Conservation (phyloP, 2,888 invertebrate genomes). For the Synanthedon andrenaeformis region DNA sequence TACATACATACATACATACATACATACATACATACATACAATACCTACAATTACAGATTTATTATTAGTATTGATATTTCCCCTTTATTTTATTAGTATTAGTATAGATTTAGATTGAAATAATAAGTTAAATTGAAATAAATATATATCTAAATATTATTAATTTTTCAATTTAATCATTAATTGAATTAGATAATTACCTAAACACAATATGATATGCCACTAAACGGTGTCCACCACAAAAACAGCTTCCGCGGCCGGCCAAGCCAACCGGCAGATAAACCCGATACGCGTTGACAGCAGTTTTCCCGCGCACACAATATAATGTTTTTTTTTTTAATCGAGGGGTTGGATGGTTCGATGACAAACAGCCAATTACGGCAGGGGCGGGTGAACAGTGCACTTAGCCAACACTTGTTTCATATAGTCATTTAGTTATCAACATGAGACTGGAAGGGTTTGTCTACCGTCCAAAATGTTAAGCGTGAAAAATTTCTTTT, state of each 20-base stretch:
- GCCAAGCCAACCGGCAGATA: slow-evolving; percentile 27
- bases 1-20: too few relatives aligned
- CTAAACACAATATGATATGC: slow-evolving; percentile 42
- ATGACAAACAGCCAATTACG: slow-evolving; percentile 69
- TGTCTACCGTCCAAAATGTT: slow-evolving; percentile 29
- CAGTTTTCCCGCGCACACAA: slow-evolving; percentile 63
- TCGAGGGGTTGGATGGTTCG: slow-evolving; percentile 65
- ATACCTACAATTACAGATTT: too few relatives aligned
- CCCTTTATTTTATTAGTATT: too few relatives aligned
- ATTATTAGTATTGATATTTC: too few relatives aligned
- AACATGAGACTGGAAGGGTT: slow-evolving; percentile 44
- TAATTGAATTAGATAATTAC: slow-evolving; percentile 1
- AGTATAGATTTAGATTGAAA: too few relatives aligned
- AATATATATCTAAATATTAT: too few relatives aligned
- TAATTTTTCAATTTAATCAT: too few relatives aligned
- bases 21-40: too few relatives aligned
- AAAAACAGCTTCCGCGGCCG: slow-evolving; percentile 41
- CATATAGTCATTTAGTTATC: slow-evolving; percentile 58
- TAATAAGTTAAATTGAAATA: too few relatives aligned
- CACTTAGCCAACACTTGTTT: slow-evolving; percentile 46
- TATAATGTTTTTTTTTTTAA: slow-evolving; percentile 64
- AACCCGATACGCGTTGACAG: slow-evolving; percentile 53
- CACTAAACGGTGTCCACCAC: slow-evolving; percentile 53
- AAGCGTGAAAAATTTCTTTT: slow-evolving; percentile 11
- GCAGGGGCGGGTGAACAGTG: slow-evolving; percentile 53